Evolutionary conservation across 2,797 vertebrate genomes (phyloP).

Genomic region (Graptemys geographica): DNA sequence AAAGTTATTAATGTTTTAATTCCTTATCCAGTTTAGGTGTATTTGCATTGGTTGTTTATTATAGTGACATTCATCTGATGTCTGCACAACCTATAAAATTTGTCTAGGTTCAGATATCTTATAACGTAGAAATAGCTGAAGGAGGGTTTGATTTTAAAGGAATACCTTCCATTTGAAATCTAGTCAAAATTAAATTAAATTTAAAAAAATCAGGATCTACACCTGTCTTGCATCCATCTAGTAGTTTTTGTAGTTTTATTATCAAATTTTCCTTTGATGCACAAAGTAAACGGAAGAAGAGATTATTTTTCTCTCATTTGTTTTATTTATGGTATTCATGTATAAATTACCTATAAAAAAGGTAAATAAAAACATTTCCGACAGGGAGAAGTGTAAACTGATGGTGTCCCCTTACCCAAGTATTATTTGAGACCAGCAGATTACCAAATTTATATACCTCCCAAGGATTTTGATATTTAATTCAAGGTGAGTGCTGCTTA

Average conservation of each 20-base stretch:
- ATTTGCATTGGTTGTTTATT: neutral
- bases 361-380: neutral
- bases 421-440: neutral
- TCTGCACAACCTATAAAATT: neutral
- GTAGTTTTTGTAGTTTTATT: neutral
- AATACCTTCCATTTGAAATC: neutral
- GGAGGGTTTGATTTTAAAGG: neutral
- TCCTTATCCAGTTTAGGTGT: neutral
- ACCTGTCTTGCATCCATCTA: rapidly evolving
- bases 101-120: rapidly evolving
- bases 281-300: neutral
- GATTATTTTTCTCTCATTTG: neutral
- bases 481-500: neutral
- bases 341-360: neutral
- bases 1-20: neutral
- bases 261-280: neutral
- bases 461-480: neutral
- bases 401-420: neutral
- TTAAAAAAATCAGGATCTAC: neutral
- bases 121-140: neutral
- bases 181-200: neutral
- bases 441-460: neutral
- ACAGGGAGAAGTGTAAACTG: neutral
- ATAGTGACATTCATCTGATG: neutral
- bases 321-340: neutral